These are phyloP conservation scores for Muschampia plurimacula DNA, from an alignment of 2,888 invertebrate genomes.

Conservation along the genomic window DNA sequence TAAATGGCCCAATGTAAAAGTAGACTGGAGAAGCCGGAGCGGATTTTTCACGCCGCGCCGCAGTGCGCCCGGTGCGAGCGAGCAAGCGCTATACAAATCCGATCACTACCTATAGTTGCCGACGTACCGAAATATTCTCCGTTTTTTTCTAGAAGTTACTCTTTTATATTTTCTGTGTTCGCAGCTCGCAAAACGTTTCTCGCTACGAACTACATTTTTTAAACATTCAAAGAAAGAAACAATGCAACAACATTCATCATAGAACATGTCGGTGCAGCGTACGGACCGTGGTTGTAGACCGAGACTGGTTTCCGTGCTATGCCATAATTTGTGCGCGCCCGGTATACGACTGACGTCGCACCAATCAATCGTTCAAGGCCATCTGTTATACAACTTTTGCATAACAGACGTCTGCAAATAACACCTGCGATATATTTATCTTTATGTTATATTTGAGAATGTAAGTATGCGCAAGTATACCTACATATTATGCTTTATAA, in stretches of 20 bases:
- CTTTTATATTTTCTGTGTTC: no score
- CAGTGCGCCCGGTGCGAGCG: no score
- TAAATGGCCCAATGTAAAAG: no score
- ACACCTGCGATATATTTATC: constrained; percentile 2
- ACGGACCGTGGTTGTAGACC: constrained; percentile 24
- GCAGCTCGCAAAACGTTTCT: background rate
- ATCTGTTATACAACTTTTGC: constrained; percentile 55
- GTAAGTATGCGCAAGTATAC: no score
- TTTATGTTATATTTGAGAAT: background rate
- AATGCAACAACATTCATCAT: constrained; percentile 27
- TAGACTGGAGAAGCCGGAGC: no score
- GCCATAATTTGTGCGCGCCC: constrained; percentile 59
- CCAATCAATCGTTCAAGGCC: constrained; percentile 67
- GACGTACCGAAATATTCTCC: no score
- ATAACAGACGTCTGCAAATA: constrained; percentile 31
- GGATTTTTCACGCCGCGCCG: no score
- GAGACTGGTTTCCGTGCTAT: constrained; percentile 58
- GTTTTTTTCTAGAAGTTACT: no score
- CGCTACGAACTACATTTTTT: background rate
- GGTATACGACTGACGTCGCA: constrained; percentile 61
- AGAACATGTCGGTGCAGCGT: constrained; percentile 9
- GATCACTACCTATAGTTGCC: no score
- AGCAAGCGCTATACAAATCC: no score
- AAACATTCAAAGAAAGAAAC: constrained; percentile 49
- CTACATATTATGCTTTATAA: no score